A percentile compares a stretch with the other conserved stretches of the same genome.
phyloP scores from a whole-genome alignment of 2,888 invertebrate species.

The Calameuta filiformis region DNA sequence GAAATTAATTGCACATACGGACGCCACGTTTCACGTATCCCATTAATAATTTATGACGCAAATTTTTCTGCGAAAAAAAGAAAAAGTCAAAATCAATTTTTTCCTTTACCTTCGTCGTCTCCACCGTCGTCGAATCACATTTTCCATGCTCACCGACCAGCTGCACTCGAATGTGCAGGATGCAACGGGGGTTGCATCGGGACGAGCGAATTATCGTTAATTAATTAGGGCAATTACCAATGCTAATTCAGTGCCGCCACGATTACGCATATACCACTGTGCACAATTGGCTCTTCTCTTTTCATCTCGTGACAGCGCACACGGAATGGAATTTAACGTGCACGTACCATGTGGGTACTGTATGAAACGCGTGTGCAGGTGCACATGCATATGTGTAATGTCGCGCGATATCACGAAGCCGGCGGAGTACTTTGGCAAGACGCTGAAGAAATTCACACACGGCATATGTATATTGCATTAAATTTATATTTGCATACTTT shows the following conservation, averaged over 20 bases:
- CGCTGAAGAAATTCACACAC: too few species aligned
- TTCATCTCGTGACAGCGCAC: neutral
- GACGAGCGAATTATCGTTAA: constrained; percentile 23
- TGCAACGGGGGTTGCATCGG: neutral
- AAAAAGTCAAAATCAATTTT: too few species aligned
- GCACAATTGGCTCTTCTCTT: neutral
- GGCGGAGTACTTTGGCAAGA: too few species aligned
- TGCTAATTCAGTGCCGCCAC: constrained; percentile 18
- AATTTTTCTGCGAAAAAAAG: too few species aligned
- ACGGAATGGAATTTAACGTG: neutral
- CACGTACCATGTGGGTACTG: neutral
- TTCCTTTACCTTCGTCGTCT: too few species aligned
- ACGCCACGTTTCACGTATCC: too few species aligned
- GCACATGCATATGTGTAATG: neutral
- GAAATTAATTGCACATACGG: neutral
- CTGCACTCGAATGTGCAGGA: neutral
- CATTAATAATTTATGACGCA: too few species aligned
- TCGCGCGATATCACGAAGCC: neutral
- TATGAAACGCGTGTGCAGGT: neutral
- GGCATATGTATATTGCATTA: too few species aligned
- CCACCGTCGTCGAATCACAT: neutral
- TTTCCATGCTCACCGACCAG: neutral
- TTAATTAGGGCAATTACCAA: constrained; percentile 36
- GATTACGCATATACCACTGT: neutral
- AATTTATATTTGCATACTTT: too few species aligned